Evolutionary conservation across 2,888 invertebrate genomes (phyloP).

Genomic region (Erynnis tages): DNA sequence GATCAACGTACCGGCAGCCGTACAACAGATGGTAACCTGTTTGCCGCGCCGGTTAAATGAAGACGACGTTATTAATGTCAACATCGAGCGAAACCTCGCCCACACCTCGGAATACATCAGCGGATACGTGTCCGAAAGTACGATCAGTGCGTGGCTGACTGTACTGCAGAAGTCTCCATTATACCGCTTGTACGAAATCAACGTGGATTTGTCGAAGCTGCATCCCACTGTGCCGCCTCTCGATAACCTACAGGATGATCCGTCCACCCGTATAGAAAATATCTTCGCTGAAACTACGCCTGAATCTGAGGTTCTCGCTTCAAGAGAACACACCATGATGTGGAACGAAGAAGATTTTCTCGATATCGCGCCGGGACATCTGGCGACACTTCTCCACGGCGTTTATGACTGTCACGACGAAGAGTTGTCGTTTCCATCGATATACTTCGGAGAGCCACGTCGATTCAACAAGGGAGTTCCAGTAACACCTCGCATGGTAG

Average conservation of each 20-base stretch:
- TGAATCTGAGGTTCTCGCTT: constrained; percentile 40
- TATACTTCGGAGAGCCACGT: constrained; percentile 51
- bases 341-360: constrained; percentile 48
- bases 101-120: constrained; percentile 46
- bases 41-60: constrained; percentile 47
- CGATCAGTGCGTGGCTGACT: constrained; percentile 41
- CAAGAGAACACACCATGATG: constrained; percentile 42
- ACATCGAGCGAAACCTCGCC: constrained; percentile 43
- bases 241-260: constrained; percentile 37
- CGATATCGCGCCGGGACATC: constrained; percentile 43
- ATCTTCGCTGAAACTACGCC: constrained; percentile 38
- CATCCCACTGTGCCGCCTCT: constrained; percentile 32
- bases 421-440: constrained; percentile 56
- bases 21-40: constrained; percentile 45
- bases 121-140: constrained; percentile 40
- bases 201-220: constrained; percentile 40
- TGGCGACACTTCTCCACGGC: constrained; percentile 41
- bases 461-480: constrained; percentile 40
- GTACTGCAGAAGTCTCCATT: constrained; percentile 37
- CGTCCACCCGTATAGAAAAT: constrained; percentile 38
- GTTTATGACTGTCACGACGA: constrained; percentile 54
- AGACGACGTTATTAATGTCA: constrained; percentile 46
- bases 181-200: constrained; percentile 44
- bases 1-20: constrained; percentile 52
- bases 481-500: constrained; percentile 50